Evolutionary conservation across 2,888 invertebrate species (phyloP).

Genomic region (Microplitis deprimator): DNA sequence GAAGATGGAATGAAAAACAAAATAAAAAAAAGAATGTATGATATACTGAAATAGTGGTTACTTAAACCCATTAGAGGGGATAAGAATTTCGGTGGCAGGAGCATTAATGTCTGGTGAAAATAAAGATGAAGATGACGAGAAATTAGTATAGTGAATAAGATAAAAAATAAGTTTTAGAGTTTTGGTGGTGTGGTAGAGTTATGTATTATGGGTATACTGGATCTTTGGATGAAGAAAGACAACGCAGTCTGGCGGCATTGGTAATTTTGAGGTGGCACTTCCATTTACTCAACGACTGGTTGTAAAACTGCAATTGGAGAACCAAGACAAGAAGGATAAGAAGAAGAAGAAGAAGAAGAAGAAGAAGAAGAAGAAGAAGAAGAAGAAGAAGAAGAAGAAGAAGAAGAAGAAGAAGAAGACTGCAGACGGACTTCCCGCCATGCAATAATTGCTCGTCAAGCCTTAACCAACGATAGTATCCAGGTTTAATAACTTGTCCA

Average conservation of each 20-base stretch:
- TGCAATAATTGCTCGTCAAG: slow-evolving; percentile 39
- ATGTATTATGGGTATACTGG: not conserved
- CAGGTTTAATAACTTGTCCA: not conserved
- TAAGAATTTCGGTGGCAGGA: not conserved
- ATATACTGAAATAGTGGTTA: not conserved
- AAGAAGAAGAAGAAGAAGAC: slow-evolving; percentile 22
- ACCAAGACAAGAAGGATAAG: slow-evolving; percentile 4
- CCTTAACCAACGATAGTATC: slow-evolving; percentile 7
- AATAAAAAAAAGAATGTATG: not conserved
- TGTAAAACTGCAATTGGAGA: slow-evolving; percentile 32
- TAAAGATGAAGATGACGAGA: not conserved
- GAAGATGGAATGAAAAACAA: not conserved
- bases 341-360: slow-evolving; percentile 26
- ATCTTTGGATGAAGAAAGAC: not conserved
- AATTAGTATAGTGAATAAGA: not conserved
- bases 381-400: slow-evolving; percentile 23
- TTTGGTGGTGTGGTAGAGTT: not conserved
- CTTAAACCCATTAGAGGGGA: not conserved
- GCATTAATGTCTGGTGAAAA: not conserved
- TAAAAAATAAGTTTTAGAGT: not conserved
- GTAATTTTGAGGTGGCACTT: slow-evolving; percentile 41
- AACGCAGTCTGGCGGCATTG: slow-evolving; percentile 14
- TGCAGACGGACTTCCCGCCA: not conserved
- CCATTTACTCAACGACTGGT: slow-evolving; percentile 31
- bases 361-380: slow-evolving; percentile 20